Evolutionary conservation across 2,797 vertebrate genomes (phyloP), one percentile per base, ranked within the genome.

Genomic region (Labroides dimidiatus): DNA sequence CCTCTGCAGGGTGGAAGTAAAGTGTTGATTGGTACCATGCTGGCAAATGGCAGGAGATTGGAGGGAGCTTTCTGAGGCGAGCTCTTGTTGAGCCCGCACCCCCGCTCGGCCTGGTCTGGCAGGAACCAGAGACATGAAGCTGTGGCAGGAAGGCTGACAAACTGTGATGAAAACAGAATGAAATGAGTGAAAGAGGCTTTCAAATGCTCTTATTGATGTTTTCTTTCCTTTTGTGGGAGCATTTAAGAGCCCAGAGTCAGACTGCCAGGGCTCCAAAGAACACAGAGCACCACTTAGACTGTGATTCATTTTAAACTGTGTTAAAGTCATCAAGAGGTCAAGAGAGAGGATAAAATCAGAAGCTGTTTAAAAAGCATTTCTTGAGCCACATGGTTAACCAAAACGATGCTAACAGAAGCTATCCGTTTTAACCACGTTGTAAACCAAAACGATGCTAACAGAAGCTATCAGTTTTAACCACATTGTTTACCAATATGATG

Each of bases 11-110:
- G 76, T 55, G 81, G 72, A 66, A 76, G 86, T 88, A 69, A 87
- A 89, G 89, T 88, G 93, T 91, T 93, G 91, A 94, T 93, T 94
- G 90, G 89, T 81, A 74, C 77, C 91, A 72, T 69, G 87, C 91
- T 91, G 91, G 80, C 76, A 87, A 85, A 91, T 88, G 81, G 87
- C 69, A n/a, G 84, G 86, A 84, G 89, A 79, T 47, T 65, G 89
- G 77, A 85, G 84, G 72, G 41, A 65, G 52, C 87, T 69, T 12
- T 75, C 84, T 81, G 84, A 42, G 77, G 71, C 23, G 10, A 61
- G 37, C 71, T 78, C 80, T 60, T 64, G 81, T 80, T 64, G 80
- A 84, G 64, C 58, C 42, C 56, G 68, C 78, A 68, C 59, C 69
- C 65, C 48, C 70, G 71, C 69, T 84, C 0, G 55, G 79, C 68